Base-by-base conservation (phyloP, 2,888 invertebrate species). In the Biston betularia region DNA sequence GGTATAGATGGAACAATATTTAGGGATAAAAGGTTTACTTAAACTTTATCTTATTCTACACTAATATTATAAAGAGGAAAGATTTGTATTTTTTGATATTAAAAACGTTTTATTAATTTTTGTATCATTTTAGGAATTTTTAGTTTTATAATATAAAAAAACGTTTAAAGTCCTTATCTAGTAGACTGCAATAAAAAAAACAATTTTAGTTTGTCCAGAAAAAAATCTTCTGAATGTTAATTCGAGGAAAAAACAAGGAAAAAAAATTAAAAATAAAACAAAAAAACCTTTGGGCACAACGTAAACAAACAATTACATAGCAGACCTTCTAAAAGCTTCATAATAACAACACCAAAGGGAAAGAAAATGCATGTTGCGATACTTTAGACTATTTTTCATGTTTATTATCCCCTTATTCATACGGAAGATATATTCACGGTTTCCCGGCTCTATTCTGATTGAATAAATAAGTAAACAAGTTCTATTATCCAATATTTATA, bases 361-460 rank as follows among this genome's bases (percentile, higher is more conserved):
- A 60, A 67, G 71, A 68, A 70, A 72, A 71, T 68, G 67, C 70
- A 71, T 63, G 59, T 53, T 46, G 55, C 44, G 38, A 63, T 61
- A 69, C 62, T 73, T 68, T 63, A 65, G 65, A 71, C 68, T 71
- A 73, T 73, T 72, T 74, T 70, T 72, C 71, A 71, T 67, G 72
- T 72, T 70, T 74, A 74, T 74, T 72, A 72, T 72, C 59, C 68
- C 63, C 65, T 66, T 69, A 56, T 71, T 72, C 72, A 71, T 69
- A 65, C 65, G 65, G 66, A 61, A 62, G 65, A 57, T 54, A 65
- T 63, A 72, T 70, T 71, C 71, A 69, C 50, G 71, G 63, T 55
- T 65, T 62, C 65, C 63, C 54, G 49, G 49, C 50, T 59, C 59
- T 63, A 65, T 67, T 61, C 62, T 64, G 65, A 65, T 63, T 60